Evolutionary conservation across 2,113 vertebrate genomes (phyloP).

Genomic region (Pseudois nayaur): DNA sequence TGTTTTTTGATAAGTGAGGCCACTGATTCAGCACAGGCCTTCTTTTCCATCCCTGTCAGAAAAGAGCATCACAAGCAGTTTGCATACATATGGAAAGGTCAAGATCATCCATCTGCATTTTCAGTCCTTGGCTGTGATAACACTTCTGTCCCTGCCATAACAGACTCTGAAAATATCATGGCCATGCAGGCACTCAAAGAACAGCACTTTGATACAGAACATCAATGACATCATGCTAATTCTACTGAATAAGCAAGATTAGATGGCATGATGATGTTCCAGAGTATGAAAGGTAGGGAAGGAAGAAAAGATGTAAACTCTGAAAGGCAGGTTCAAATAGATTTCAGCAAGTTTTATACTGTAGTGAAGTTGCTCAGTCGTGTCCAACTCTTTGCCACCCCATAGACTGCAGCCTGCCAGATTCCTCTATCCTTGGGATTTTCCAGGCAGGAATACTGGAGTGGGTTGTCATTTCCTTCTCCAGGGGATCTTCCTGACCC

Average conservation of each 20-base stretch:
- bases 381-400: not conserved
- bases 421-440: not conserved
- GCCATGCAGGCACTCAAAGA: not conserved
- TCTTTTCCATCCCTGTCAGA: not conserved
- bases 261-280: not conserved
- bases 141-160: not conserved
- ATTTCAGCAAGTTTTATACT: not conserved
- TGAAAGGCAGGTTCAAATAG: not conserved
- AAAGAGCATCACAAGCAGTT: not conserved
- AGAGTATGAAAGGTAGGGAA: not conserved
- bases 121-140: not conserved
- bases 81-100: not conserved
- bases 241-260: not conserved
- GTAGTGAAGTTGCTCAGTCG: not conserved
- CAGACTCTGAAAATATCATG: not conserved
- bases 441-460: not conserved
- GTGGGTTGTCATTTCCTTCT: not conserved
- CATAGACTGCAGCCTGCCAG: not conserved
- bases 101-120: not conserved
- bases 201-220: not conserved
- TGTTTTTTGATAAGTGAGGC: not conserved
- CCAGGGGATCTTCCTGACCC: not conserved
- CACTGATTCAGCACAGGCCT: not conserved
- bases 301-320: not conserved
- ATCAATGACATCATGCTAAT: not conserved